Evolutionary conservation across 1,140 invertebrate genomes (phyloP).

Genomic region (Drosophila rhopaloa): DNA sequence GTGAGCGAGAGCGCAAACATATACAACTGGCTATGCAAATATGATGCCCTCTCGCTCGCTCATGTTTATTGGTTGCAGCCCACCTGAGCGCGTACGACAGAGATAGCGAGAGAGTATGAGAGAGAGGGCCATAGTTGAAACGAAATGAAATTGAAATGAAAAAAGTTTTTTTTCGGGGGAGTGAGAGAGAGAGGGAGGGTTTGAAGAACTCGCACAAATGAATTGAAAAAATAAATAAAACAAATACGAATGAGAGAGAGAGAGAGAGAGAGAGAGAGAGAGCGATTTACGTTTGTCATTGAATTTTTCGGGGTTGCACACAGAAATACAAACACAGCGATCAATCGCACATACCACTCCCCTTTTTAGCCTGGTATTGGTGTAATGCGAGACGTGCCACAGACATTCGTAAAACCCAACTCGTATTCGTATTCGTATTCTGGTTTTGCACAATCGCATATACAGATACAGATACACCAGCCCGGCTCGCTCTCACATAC

Average conservation of each 20-base stretch:
- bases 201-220: constrained; percentile 59
- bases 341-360: constrained; percentile 75
- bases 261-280: constrained; percentile 27
- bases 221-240: constrained; percentile 83
- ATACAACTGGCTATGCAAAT: constrained; percentile 62
- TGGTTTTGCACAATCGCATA: constrained; percentile 81
- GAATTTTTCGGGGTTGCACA: constrained; percentile 81
- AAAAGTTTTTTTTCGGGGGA: constrained; percentile 42
- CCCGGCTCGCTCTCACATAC: constrained; percentile 14
- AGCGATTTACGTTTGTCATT: constrained; percentile 72
- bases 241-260: constrained; percentile 35
- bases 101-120: constrained; percentile 23
- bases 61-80: constrained; percentile 84
- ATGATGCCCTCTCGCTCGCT: constrained; percentile 77
- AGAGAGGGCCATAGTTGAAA: constrained; percentile 59
- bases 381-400: constrained; percentile 69
- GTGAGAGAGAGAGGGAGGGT: constrained; percentile 54
- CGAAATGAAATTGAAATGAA: constrained; percentile 83
- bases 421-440: constrained; percentile 74
- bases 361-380: constrained; percentile 58
- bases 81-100: constrained; percentile 56
- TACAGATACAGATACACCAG: constrained; percentile 63
- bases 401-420: constrained; percentile 50
- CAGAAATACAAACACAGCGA: constrained; percentile 42
- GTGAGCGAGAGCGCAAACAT: constrained; percentile 61